These are phyloP conservation scores for Lanius collurio DNA, from an alignment of 2,113 vertebrate genomes.

Conservation along the genomic window DNA sequence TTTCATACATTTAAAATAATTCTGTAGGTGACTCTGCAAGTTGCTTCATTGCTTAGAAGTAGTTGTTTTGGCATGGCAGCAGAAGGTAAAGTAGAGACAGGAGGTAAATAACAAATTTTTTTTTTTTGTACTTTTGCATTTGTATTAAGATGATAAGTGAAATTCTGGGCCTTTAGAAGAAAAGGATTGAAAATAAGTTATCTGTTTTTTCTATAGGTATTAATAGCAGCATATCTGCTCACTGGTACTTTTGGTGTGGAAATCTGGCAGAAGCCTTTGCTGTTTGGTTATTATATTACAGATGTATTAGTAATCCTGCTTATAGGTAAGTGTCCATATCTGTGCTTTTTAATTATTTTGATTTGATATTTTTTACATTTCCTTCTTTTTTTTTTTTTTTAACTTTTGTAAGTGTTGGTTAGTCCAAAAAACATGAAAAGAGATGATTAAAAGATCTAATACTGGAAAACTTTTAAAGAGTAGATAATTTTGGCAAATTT, in stretches of 20 bases:
- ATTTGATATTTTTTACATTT: not conserved
- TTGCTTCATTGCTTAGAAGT: not conserved
- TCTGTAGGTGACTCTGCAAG: not conserved
- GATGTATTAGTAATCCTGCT: conserved; percentile 60
- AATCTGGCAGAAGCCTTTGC: conserved; percentile 64
- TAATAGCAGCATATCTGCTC: conserved; percentile 66
- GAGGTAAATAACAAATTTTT: not conserved
- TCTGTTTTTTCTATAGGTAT: conserved; percentile 43
- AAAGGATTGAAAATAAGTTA: not conserved
- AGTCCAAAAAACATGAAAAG: not conserved
- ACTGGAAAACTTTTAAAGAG: not conserved
- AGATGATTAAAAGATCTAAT: not conserved
- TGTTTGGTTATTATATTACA: conserved; percentile 66
- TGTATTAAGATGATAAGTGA: not conserved
- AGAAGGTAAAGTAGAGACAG: not conserved
- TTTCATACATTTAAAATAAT: not conserved
- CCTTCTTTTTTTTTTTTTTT: not conserved
- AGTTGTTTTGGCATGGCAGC: not conserved
- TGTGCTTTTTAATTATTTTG: not conserved
- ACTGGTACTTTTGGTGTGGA: conserved; percentile 66
- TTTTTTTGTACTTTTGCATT: not conserved
- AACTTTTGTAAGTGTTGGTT: not conserved
- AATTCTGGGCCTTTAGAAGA: not conserved
- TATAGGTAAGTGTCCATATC: conserved; percentile 63
- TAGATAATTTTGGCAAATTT: not conserved